phyloP scores from a whole-genome alignment of 2,888 invertebrate genomes.

The Agonopterix arenella region DNA sequence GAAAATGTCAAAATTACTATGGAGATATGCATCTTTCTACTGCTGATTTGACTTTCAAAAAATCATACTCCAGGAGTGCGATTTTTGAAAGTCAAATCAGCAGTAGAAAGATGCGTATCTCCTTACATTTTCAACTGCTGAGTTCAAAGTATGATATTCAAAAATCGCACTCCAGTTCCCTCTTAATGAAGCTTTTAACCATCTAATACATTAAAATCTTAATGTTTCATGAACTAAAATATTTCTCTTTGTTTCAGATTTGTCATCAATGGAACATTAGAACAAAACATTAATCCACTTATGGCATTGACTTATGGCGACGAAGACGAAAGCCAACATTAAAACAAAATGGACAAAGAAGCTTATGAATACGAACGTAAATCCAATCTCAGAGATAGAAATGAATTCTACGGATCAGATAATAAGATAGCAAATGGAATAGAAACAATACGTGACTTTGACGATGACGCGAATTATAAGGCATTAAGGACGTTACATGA shows the following conservation, averaged over 20 bases:
- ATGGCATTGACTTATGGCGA: slow-evolving; percentile 18
- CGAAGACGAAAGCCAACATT: slow-evolving; percentile 7
- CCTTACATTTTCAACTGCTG: too few species aligned
- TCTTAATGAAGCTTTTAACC: too few species aligned
- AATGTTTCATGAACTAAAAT: neutral
- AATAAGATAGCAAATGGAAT: slow-evolving; percentile 4
- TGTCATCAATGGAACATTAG: neutral
- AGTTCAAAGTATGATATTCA: too few species aligned
- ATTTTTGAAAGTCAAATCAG: too few species aligned
- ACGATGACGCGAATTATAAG: neutral
- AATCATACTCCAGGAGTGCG: too few species aligned
- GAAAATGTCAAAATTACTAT: too few species aligned
- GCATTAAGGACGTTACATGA: neutral
- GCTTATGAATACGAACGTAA: slow-evolving; percentile 7
- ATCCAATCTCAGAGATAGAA: neutral
- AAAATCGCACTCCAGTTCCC: too few species aligned
- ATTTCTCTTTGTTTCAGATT: slow-evolving; percentile 16
- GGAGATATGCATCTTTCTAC: too few species aligned
- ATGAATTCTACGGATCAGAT: neutral
- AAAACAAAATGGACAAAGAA: slow-evolving; percentile 16
- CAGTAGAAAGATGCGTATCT: too few species aligned
- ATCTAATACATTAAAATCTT: too few species aligned
- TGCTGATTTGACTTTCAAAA: too few species aligned
- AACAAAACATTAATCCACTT: slow-evolving; percentile 7
- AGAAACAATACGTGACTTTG: slow-evolving; percentile 7